Evolutionary conservation across 2,113 vertebrate genomes (phyloP).

Genomic region (Ictalurus furcatus): DNA sequence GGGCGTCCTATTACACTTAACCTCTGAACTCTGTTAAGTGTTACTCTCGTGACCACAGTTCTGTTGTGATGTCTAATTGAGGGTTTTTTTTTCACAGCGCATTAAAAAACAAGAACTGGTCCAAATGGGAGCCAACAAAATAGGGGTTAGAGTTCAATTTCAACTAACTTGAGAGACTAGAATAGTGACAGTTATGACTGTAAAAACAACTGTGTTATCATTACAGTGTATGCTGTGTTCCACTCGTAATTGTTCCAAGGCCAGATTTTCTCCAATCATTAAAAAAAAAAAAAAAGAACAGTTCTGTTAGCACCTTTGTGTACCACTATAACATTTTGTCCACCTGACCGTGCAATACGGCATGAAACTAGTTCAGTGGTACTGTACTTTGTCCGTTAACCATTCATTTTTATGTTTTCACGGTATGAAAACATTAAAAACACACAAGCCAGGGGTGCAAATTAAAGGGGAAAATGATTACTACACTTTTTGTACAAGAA

Average conservation of each 20-base stretch:
- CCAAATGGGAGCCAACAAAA: background rate
- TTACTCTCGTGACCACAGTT: conserved; percentile 17
- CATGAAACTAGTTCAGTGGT: background rate
- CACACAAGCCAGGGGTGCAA: background rate
- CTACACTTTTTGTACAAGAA: background rate
- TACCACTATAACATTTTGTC: background rate
- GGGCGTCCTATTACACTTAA: conserved; percentile 54
- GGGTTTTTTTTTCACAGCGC: background rate
- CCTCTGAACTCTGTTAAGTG: conserved; percentile 45
- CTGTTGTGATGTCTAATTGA: conserved; percentile 27
- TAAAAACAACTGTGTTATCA: background rate
- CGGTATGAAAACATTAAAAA: background rate
- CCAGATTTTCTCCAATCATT: background rate
- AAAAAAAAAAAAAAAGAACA: background rate
- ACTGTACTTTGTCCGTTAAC: background rate
- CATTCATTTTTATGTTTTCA: background rate
- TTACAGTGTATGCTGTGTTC: background rate
- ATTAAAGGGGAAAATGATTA: background rate
- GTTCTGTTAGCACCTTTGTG: background rate
- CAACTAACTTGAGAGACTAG: background rate
- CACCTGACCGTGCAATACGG: background rate
- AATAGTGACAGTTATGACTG: background rate
- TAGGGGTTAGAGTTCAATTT: conserved; percentile 18
- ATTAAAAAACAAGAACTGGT: conserved; percentile 8
- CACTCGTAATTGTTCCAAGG: background rate